Percentiles rank a stretch among this genome's conserved stretches.
Evolutionary conservation across 2,888 invertebrate species (phyloP).

Genomic region (Thymelicus acteon): DNA sequence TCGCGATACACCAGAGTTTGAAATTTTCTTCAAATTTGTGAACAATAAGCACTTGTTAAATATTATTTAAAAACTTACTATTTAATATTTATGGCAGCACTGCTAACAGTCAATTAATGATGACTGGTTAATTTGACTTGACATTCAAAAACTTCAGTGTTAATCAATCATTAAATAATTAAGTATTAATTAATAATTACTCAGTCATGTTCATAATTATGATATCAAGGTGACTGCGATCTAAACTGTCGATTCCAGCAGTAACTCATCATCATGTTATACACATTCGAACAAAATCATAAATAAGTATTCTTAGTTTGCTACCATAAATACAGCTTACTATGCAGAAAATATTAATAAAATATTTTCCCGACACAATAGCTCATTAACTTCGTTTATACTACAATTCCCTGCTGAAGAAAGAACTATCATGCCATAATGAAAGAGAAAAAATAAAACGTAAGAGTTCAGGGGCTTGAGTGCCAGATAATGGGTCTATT

Average conservation of each 20-base stretch:
- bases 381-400: constrained; percentile 27
- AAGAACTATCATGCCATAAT: constrained; percentile 20
- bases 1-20: not conserved
- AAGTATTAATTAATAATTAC: no score
- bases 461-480: constrained; percentile 15
- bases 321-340: not conserved
- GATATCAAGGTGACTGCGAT: no score
- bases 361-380: constrained; percentile 30
- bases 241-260: no score
- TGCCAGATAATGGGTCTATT: constrained; percentile 31
- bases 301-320: not conserved
- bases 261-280: no score
- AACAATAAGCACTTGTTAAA: not conserved
- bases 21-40: not conserved
- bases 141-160: no score
- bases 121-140: no score
- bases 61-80: not conserved
- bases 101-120: no score
- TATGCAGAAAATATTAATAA: constrained; percentile 23
- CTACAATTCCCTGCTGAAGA: constrained; percentile 19
- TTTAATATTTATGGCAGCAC: no score
- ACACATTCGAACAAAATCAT: not conserved
- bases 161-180: no score
- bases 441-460: constrained; percentile 27
- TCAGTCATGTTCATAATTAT: no score